These are phyloP conservation scores for Leptopilina clavipes DNA, from an alignment of 1,140 invertebrate genomes.

Conservation along the genomic window DNA sequence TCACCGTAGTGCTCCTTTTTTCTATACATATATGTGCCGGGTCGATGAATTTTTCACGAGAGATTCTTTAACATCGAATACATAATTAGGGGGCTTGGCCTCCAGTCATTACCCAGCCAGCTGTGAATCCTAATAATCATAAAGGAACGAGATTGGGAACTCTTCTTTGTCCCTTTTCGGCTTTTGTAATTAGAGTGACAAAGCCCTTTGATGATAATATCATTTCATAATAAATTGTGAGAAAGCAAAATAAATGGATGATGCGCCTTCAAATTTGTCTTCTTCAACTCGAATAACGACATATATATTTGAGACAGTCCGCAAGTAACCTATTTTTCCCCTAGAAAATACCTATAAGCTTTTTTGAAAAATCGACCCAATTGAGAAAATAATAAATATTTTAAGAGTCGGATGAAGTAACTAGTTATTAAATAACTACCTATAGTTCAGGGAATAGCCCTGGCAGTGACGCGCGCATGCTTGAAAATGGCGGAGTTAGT, in stretches of 20 bases:
- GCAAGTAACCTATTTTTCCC: no score
- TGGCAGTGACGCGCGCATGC: no score
- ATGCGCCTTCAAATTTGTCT: no score
- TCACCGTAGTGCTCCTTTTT: background rate
- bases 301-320: no score
- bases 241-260: background rate
- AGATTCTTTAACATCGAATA: conserved; percentile 9
- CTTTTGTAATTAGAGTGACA: conserved; percentile 14
- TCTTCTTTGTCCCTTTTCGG: background rate
- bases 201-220: conserved; percentile 11
- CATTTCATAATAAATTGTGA: background rate
- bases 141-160: background rate
- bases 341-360: background rate
- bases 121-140: conserved; percentile 24
- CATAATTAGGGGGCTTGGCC: conserved; percentile 18
- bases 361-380: no score
- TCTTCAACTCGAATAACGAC: no score
- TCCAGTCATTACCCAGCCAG: conserved; percentile 1
- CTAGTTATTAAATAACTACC: no score
- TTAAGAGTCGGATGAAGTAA: no score
- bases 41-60: conserved; percentile 33
- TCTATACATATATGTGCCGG: no score
- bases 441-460: no score
- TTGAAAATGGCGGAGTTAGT: no score
- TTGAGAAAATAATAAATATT: no score